Evolutionary conservation across 1,140 invertebrate species (phyloP).

Genomic region (Penaeus vannamei): DNA sequence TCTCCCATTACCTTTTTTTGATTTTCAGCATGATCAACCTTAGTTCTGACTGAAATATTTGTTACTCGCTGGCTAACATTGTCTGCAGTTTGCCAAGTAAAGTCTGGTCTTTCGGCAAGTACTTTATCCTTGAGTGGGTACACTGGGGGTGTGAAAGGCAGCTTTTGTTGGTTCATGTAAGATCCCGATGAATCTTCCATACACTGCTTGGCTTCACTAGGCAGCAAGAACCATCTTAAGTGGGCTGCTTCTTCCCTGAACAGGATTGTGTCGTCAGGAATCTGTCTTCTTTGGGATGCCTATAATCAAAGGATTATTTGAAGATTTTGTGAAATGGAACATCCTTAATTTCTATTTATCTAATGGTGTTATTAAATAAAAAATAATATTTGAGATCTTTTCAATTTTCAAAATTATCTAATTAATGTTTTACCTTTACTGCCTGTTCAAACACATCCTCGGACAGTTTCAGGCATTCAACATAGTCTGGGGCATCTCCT

Average conservation of each 20-base stretch:
- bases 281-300: constrained; percentile 81
- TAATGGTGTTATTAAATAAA: no score
- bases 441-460: constrained; percentile 84
- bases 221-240: constrained; percentile 88
- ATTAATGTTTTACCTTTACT: constrained; percentile 75
- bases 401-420: neutral
- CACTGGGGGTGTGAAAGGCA: constrained; percentile 32
- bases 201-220: constrained; percentile 73
- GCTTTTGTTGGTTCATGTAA: neutral
- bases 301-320: constrained; percentile 69
- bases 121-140: constrained; percentile 35
- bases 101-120: constrained; percentile 35
- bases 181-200: constrained; percentile 59
- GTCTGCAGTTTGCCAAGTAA: constrained; percentile 34
- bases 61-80: neutral
- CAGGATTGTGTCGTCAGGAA: constrained; percentile 83
- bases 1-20: no score
- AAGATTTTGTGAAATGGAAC: constrained; percentile 8
- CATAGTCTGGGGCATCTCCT: constrained; percentile 44
- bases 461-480: constrained; percentile 73
- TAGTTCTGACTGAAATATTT: neutral
- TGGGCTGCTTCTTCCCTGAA: constrained; percentile 79
- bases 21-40: neutral
- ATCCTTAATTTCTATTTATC: no score
- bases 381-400: neutral